Evolutionary conservation across 2,797 vertebrate species (phyloP), one percentile per base, ranked within the genome.

Genomic region (Spea hammondii): DNA sequence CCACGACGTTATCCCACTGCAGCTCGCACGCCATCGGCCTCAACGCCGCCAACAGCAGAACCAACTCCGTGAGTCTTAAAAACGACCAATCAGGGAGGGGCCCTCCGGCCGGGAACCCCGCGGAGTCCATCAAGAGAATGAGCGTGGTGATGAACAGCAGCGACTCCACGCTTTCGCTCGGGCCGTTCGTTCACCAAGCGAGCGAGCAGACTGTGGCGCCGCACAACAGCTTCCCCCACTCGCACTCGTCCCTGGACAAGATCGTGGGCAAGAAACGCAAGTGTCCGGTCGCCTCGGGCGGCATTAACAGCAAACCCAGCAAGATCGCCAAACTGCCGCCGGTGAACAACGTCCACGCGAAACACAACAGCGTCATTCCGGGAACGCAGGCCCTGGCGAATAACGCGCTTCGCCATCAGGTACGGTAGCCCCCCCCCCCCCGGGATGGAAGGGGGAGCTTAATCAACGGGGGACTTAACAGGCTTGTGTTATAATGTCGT

Each of bases 141-240:
- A 99, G 97, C 49, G 96, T 99, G 83, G 93, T 99, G 89, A 97
- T 99, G 93, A 99, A 98, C 92, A 98, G 97, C 87, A 91, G 96
- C 0, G 96, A 99, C 89, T 98, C 97, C 83, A 98, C 96, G 0
- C 96, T 99, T 62, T 99, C 97, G 7, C 92, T 99, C 12, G 98
- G 98, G 76, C 98, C 98, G 0, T 99, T 99, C 59, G 92, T 99
- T 77, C 96, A 98, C 89, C 96, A 94, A 84, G 84, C 93, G 77
- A 86, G 74, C 0, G 93, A 94, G 60, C 88, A 92, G 85, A 86
- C 85, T 78, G 83, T 86, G 14, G 91, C 89, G 78, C 89, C 91
- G 74, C 95, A 97, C 72, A 84, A 91, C 88, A 85, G 91, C 88
- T 95, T 94, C 85, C 86, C 94, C 75, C 95, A 96, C 87, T 88